Conservation (phyloP, 2,797 vertebrate genomes). For the Morus bassanus region DNA sequence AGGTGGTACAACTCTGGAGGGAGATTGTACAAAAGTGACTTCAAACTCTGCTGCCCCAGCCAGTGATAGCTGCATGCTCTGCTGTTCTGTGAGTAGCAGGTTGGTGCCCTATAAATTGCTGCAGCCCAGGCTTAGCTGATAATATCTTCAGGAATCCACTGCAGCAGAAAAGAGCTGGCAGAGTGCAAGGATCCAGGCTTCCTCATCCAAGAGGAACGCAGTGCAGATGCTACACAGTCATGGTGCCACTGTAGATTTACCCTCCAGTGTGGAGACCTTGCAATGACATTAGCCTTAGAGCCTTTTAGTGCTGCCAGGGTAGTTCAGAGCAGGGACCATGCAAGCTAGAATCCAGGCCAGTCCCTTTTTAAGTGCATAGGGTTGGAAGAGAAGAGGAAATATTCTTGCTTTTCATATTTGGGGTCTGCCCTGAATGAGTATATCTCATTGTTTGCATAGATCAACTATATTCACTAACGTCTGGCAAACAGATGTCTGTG, state of each 20-base stretch:
- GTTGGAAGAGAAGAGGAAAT: neutral
- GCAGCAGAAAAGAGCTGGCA: neutral
- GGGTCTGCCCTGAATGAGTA: neutral
- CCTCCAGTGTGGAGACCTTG: neutral
- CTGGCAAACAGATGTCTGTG: neutral
- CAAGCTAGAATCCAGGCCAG: neutral
- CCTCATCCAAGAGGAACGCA: neutral
- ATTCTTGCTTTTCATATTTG: neutral
- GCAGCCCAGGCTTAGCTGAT: neutral
- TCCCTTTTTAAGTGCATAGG: neutral
- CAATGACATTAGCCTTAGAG: neutral
- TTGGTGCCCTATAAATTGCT: neutral
- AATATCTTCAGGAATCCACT: neutral
- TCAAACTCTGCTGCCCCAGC: neutral
- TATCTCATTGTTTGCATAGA: neutral
- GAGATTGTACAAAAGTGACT: neutral
- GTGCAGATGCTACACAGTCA: neutral
- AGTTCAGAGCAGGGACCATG: neutral
- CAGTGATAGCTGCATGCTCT: neutral
- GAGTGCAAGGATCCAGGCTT: neutral
- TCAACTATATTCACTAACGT: neutral
- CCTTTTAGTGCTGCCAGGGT: neutral
- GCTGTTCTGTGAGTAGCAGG: neutral
- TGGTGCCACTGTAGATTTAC: neutral
- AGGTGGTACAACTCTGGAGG: neutral